These are phyloP conservation scores for Nomada ferruginata DNA, from an alignment of 2,888 invertebrate genomes.

Conservation along the genomic window DNA sequence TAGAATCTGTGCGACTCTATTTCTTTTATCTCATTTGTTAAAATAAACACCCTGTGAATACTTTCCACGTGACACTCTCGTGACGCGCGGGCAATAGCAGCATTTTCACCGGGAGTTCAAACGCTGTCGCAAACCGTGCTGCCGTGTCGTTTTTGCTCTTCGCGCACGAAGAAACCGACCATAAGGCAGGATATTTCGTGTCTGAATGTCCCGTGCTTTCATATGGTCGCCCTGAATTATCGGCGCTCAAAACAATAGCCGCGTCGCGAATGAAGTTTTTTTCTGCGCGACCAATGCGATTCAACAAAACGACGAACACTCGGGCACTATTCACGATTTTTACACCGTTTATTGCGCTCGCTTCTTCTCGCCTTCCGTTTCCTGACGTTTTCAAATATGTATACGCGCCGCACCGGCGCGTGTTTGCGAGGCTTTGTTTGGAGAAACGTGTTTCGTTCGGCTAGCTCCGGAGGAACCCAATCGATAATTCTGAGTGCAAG, in stretches of 20 bases:
- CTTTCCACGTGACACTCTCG: no score
- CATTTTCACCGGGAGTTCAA: background rate
- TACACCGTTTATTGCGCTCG: background rate
- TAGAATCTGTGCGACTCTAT: no score
- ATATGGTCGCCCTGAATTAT: conserved; percentile 18
- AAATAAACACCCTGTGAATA: no score
- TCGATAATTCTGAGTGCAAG: no score
- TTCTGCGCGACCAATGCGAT: background rate
- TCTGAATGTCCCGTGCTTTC: background rate
- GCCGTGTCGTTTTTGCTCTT: background rate
- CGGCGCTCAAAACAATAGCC: conserved; percentile 22
- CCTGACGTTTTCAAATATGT: background rate
- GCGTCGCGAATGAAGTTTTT: conserved; percentile 15
- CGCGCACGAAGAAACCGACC: background rate
- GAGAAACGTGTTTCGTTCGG: no score
- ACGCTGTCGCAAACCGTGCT: background rate
- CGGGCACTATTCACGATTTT: conserved; percentile 3
- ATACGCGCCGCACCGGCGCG: no score
- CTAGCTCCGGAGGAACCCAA: no score
- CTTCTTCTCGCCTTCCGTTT: background rate
- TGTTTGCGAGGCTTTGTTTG: no score
- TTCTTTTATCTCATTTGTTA: no score
- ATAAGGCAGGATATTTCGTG: conserved; percentile 2
- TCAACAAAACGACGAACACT: background rate
- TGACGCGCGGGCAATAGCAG: background rate